Conservation (phyloP, 2,888 invertebrate species). For the Pterobdella sp. region DNA sequence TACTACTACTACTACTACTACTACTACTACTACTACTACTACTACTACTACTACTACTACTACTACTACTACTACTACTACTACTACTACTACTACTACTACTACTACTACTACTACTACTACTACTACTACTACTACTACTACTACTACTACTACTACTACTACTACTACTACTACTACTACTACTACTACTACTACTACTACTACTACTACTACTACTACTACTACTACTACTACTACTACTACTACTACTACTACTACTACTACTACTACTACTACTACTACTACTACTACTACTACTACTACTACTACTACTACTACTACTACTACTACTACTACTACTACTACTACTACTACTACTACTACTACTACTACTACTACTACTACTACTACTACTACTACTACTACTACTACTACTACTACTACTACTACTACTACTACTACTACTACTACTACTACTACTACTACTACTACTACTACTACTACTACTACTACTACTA, state of each 20-base stretch:
- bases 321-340: constrained; percentile 12
- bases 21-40: neutral
- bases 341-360: constrained; percentile 7
- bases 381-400: constrained; percentile 18
- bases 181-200: constrained; percentile 11
- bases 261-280: neutral
- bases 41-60: constrained; percentile 6
- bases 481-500: constrained; percentile 2
- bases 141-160: constrained; percentile 6
- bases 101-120: neutral
- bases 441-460: constrained; percentile 3
- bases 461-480: constrained; percentile 3
- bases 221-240: constrained; percentile 13
- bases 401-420: constrained; percentile 12
- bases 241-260: constrained; percentile 11
- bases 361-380: constrained; percentile 15
- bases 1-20: neutral
- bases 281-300: neutral
- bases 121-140: constrained; percentile 14
- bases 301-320: constrained; percentile 8
- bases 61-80: neutral
- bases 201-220: constrained; percentile 13
- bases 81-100: neutral
- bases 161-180: constrained; percentile 10
- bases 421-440: constrained; percentile 3